Evolutionary conservation across 2,113 vertebrate genomes (phyloP).

Genomic region (Anhinga anhinga): DNA sequence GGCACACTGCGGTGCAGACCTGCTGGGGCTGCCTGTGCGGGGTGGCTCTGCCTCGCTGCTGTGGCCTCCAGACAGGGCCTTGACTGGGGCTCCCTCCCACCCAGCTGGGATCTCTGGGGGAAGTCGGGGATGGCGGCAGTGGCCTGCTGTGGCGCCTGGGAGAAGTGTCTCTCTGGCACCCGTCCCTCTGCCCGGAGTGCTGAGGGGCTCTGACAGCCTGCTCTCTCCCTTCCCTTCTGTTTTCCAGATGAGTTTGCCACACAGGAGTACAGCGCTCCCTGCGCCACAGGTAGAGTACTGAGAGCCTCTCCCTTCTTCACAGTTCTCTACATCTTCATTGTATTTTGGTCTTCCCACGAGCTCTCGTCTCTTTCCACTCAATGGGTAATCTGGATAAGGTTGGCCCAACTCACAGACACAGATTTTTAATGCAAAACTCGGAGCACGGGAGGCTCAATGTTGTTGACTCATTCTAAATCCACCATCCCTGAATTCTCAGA

Average conservation of each 20-base stretch:
- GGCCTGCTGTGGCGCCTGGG: not conserved
- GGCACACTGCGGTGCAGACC: not conserved
- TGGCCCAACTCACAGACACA: too few relatives aligned
- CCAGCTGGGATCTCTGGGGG: not conserved
- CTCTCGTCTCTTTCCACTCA: too few relatives aligned
- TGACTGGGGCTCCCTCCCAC: too few relatives aligned
- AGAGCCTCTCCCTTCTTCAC: too few relatives aligned
- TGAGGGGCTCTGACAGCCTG: not conserved
- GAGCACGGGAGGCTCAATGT: too few relatives aligned
- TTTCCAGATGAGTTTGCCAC: slow-evolving; percentile 55
- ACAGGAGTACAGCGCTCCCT: slow-evolving; percentile 50
- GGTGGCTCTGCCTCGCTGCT: not conserved
- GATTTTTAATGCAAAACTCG: too few relatives aligned
- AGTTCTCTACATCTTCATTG: too few relatives aligned
- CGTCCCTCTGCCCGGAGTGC: not conserved
- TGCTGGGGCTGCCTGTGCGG: not conserved
- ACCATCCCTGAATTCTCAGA: not conserved
- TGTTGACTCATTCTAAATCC: not conserved
- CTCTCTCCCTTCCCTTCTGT: not conserved
- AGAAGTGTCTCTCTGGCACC: not conserved
- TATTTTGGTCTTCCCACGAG: too few relatives aligned
- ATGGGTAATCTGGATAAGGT: too few relatives aligned
- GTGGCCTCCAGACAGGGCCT: not conserved
- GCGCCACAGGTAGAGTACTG: slow-evolving; percentile 42
- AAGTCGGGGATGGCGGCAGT: not conserved